Conservation (phyloP, 2,888 invertebrate genomes). For the Cantharis flavilabris region DNA sequence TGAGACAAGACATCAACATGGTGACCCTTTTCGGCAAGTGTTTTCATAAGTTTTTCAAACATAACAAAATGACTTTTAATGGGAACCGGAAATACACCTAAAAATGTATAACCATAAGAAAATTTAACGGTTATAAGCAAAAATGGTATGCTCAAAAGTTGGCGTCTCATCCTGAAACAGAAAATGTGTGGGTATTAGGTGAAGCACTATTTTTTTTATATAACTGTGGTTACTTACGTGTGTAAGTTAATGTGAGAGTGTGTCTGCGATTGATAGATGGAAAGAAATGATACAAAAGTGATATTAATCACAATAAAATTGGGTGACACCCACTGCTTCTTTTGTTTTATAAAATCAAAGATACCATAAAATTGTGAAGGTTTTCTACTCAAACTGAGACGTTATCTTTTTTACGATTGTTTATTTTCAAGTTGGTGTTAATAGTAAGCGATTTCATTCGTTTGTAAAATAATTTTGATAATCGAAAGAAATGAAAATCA, state of each 20-base stretch:
- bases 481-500: background rate
- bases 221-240: conserved; percentile 3
- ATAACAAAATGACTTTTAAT: conserved; percentile 74
- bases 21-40: conserved; percentile 66
- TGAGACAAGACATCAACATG: conserved; percentile 70
- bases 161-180: conserved; percentile 10
- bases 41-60: conserved; percentile 63
- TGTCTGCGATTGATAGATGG: background rate
- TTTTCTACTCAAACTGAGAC: background rate
- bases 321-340: background rate
- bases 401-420: background rate
- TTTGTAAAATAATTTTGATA: background rate
- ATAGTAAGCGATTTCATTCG: background rate
- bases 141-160: conserved; percentile 1
- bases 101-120: conserved; percentile 56
- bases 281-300: background rate
- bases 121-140: background rate
- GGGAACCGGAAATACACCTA: conserved; percentile 68
- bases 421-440: background rate
- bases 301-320: conserved; percentile 2
- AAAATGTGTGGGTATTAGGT: background rate
- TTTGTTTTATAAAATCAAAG: conserved; percentile 8
- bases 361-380: conserved; percentile 7
- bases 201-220: background rate
- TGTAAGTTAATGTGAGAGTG: background rate